Percentiles rank a stretch among this genome's conserved stretches.
These are phyloP conservation scores for Dreissena rostriformis DNA, from an alignment of 1,140 invertebrate species.

Conservation along the genomic window DNA sequence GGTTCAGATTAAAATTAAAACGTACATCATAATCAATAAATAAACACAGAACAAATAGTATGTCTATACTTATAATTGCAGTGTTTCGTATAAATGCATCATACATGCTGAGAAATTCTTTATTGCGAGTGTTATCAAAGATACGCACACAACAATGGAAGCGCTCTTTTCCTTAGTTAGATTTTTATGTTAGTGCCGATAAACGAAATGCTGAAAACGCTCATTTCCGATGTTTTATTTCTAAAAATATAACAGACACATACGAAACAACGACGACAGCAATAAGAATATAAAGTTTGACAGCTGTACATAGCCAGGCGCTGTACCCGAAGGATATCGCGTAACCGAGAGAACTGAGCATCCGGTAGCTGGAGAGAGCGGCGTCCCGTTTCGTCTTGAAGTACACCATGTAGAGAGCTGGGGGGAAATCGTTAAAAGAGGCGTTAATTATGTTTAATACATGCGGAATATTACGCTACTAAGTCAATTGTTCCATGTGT, in stretches of 20 bases:
- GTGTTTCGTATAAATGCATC: too few relatives aligned
- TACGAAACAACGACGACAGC: background rate
- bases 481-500: background rate
- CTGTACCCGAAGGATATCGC: constrained; percentile 20
- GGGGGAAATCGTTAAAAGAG: background rate
- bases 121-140: too few relatives aligned
- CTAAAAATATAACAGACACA: background rate
- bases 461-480: background rate
- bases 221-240: constrained; percentile 4
- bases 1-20: too few relatives aligned
- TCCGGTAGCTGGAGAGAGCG: constrained; percentile 26
- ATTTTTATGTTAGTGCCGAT: too few relatives aligned
- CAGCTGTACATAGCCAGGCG: constrained; percentile 20
- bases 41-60: too few relatives aligned
- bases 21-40: too few relatives aligned
- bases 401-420: constrained; percentile 35
- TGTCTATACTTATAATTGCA: too few relatives aligned
- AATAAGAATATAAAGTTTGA: constrained; percentile 35
- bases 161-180: too few relatives aligned
- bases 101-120: too few relatives aligned
- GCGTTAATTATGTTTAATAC: background rate
- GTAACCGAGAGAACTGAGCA: background rate
- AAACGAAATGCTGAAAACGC: too few relatives aligned
- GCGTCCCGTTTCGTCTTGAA: constrained; percentile 19
- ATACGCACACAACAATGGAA: too few relatives aligned